Percentiles rank a stretch among this genome's conserved stretches.
Evolutionary conservation across 1,140 invertebrate species (phyloP).

Genomic region (Drosophila seguyi): DNA sequence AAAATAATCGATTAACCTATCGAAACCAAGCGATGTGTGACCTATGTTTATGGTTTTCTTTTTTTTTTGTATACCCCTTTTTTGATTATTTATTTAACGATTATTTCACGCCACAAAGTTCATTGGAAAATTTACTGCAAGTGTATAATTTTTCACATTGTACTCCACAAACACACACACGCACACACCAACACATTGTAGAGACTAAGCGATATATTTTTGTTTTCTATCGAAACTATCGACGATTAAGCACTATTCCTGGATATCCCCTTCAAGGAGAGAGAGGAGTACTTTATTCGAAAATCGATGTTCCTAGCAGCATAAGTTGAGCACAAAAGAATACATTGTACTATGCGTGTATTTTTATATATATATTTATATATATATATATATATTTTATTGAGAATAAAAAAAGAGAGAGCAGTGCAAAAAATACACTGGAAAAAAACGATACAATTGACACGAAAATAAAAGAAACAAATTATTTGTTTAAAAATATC

Average conservation of each 20-base stretch:
- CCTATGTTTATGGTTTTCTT: slow-evolving; percentile 8
- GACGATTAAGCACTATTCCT: slow-evolving; percentile 29
- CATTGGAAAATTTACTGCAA: slow-evolving; percentile 72
- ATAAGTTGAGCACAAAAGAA: slow-evolving; percentile 33
- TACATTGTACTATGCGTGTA: slow-evolving; percentile 50
- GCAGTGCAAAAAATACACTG: slow-evolving; percentile 19
- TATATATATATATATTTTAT: slow-evolving; percentile 9
- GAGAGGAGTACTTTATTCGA: slow-evolving; percentile 33
- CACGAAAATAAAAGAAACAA: slow-evolving; percentile 66
- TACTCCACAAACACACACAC: slow-evolving; percentile 47
- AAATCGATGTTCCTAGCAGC: slow-evolving; percentile 73
- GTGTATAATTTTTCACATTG: slow-evolving; percentile 65
- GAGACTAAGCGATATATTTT: slow-evolving; percentile 35
- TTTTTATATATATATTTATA: slow-evolving; percentile 19
- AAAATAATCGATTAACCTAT: too few species aligned
- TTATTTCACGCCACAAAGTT: slow-evolving; percentile 50
- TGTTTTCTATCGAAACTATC: slow-evolving; percentile 38
- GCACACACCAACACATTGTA: not conserved
- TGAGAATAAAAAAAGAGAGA: slow-evolving; percentile 22
- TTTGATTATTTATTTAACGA: slow-evolving; percentile 65
- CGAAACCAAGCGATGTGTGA: too few species aligned
- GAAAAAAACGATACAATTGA: slow-evolving; percentile 18
- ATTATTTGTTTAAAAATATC: slow-evolving; percentile 66
- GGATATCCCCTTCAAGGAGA: not conserved
- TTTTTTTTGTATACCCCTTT: not conserved